Percentiles rank a stretch among this genome's conserved stretches.
These are phyloP conservation scores for Drosophila histrio DNA, from an alignment of 2,888 invertebrate genomes.

Conservation along the genomic window DNA sequence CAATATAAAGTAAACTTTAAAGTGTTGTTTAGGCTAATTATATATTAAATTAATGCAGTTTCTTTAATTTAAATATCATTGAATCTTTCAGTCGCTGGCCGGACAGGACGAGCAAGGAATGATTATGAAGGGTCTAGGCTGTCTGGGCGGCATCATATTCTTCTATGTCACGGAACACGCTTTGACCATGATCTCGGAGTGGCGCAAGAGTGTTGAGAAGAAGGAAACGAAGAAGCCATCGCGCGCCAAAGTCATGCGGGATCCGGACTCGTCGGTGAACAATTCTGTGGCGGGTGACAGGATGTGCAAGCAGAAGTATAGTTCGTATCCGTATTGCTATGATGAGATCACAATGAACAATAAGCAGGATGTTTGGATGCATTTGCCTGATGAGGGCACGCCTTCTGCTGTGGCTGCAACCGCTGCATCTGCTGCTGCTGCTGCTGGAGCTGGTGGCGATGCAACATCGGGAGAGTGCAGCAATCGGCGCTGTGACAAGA, in stretches of 20 bases:
- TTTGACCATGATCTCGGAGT: constrained; percentile 91
- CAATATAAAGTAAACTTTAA: no score
- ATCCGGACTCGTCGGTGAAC: constrained; percentile 85
- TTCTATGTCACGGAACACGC: constrained; percentile 96
- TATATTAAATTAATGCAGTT: no score
- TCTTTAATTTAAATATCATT: neutral
- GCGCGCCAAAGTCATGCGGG: constrained; percentile 88
- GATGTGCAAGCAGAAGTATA: constrained; percentile 94
- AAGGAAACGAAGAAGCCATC: constrained; percentile 87
- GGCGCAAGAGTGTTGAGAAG: constrained; percentile 90
- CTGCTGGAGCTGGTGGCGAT: constrained; percentile 66
- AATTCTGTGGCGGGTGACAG: constrained; percentile 85
- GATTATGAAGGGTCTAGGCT: constrained; percentile 93
- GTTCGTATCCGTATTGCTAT: constrained; percentile 94
- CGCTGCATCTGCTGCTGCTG: constrained; percentile 27
- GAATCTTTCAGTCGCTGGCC: constrained; percentile 73
- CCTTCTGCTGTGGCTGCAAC: constrained; percentile 10
- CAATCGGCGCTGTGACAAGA: constrained; percentile 55
- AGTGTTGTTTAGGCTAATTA: no score
- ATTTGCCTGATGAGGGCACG: constrained; percentile 73
- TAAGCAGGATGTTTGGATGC: constrained; percentile 86
- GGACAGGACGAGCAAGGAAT: constrained; percentile 86
- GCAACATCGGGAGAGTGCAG: constrained; percentile 50
- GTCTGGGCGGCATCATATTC: constrained; percentile 90
- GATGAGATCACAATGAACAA: constrained; percentile 92